Evolutionary conservation across 30 jellyfish, hydroid and myxozoan species (phyloP), one percentile per base, ranked within the genome.

Genomic region (Aurelia coerulea): DNA sequence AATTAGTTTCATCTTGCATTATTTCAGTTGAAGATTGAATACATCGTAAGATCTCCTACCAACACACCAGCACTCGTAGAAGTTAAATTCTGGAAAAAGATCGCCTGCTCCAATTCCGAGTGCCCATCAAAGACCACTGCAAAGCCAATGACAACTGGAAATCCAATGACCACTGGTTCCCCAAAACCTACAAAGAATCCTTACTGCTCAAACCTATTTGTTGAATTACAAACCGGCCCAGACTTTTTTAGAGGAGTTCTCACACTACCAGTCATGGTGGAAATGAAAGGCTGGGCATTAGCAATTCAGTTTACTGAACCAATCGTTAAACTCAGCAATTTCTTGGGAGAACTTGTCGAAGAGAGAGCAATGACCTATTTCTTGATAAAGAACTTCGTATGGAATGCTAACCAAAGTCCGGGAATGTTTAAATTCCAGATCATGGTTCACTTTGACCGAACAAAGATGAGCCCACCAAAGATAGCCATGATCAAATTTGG

Each of bases 361-460:
- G 76, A 51, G 66, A 19, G 87, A 34, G 35, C 33, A 0, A 53
- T 15, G 62, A 39, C 18, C 41, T 76, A 76, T 32, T 76, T 53
- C 34, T 52, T 60, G 14, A 56, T 76, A 3, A 29, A 76, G 66
- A 76, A 76, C 33, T 23, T 54, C 17, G 37, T 10, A 6, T 58
- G 62, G 59, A 76, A 76, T 34, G 60, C 12, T 29, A 59, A 51
- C 32, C 64, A 53, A 7, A 35, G 37, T n/a, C 76, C 87, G 14
- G 87, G 87, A 2, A 19, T 46, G 2, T 56, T 52, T 42, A n/a
- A 54, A 31, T 6, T 76, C 7, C 60, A 53, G 8, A 17, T 76
- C 12, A 53, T 76, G 87, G 87, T 65, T 53, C 87, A 76, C 19
- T 76, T 16, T 34, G 76, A 76, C 37, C 87, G 65, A 7, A 76